Evolutionary conservation across 2,888 invertebrate species (phyloP), one percentile per base, ranked within the genome.

Genomic region (Sialis fuliginosa): DNA sequence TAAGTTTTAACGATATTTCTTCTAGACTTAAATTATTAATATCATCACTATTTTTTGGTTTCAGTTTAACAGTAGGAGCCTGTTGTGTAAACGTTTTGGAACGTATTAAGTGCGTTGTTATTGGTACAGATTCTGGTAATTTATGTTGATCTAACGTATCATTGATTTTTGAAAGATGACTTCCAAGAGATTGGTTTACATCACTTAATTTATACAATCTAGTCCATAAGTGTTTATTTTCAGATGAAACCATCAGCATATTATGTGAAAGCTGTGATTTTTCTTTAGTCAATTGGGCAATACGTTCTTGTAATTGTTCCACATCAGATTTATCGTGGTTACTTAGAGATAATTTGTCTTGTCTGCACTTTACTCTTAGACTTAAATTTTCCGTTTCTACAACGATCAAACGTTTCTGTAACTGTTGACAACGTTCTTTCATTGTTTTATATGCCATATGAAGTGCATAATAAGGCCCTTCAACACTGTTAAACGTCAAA

Each of bases 201-300:
- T 74, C 73, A 5, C 80, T 72, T 46, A 80, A 63, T 59, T 70
- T 69, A 1, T 74, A 78, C 47, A 88, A 67, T 56, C 81, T 76
- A 48, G 71, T 76, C 88, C 88, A 88, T 39, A 88, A 63, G 52
- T 81, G 80, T 56, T 80, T 78, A 60, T 88, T 88, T 62, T 88
- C 88, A 55, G 75, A 74, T 4, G 85, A 80, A 7, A 88, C 84
- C 82, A 88, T 84, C 55, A 74, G 76, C 33, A 86, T 74, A 58
- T 84, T 84, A 59, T 83, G 81, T 54, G 78, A 73, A 0, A 88
- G 65, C 57, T 85, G 84, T 1, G 77, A 74, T 57, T 85, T 87
- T 58, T 86, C 83, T 55, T 80, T 79, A 9, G 70, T 74, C 48
- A 87, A 65, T 51, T 82, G 79, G 13, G 77, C 74, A 22, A 86